Base-by-base conservation (phyloP, 2,113 vertebrate species). In the Stomatorhinus ivindoensis region DNA sequence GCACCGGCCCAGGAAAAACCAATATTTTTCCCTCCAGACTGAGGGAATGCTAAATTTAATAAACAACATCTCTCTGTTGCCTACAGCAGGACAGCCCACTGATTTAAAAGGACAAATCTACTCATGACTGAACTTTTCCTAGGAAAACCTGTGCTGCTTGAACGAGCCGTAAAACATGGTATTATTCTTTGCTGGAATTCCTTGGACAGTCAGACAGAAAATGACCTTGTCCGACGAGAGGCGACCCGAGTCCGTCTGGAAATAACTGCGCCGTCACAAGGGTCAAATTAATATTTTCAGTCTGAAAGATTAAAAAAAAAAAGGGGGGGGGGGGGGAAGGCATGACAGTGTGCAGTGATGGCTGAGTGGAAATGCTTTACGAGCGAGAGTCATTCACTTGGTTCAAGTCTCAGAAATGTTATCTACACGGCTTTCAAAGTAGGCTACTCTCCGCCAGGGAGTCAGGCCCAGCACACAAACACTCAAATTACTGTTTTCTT, bases 311-410 rank as follows among this genome's bases (percentile, higher is more conserved):
- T 8, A 10, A 87, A 69, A 87, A 55, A 88, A 89, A 69, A 88
- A 89, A 53, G 86, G 55, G 88, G 87, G 84, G 89, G 27, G 50
- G 48, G 86, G 80, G 44, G 76, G n/a, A 83, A 39, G 73, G 76
- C 58, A 48, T 84, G 90, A 90, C 35, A 61, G 85, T 89, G 88
- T 89, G 88, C 91, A 91, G 90, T 58, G 84, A 90, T 89, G 61
- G 82, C 31, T 8, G 17, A 87, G 50, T 87, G 88, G 91, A 90
- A 90, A 90, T 88, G 88, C 89, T 89, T 92, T 89, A 89, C 31
- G 83, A 89, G 73, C 88, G 88, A 89, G 86, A 84, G 35, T 89
- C 89, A 90, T 90, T 90, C 42, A 13, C 87, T 91, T 91, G 89
- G 91, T 91, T 87, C 21, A 51, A n/a, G 42, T 90, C 87, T 91